A percentile compares a stretch with the other conserved stretches of the same genome.
These are phyloP conservation scores for Podilymbus podiceps DNA, from an alignment of 2,113 vertebrate genomes.

Conservation along the genomic window DNA sequence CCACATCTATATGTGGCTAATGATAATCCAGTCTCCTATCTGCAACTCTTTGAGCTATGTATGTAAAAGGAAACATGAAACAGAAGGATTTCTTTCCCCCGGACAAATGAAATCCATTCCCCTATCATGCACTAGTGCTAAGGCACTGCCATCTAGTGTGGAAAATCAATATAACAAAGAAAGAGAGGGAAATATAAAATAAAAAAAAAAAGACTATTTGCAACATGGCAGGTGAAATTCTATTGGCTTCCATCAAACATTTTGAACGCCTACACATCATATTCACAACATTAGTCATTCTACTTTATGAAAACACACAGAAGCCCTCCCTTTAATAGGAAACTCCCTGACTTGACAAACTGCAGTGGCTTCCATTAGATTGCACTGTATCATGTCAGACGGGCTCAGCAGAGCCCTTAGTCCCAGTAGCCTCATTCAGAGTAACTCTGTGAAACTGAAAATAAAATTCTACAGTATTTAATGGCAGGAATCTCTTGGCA, in stretches of 20 bases:
- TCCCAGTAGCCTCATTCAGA: not conserved
- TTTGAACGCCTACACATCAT: not conserved
- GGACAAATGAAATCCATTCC: constrained; percentile 36
- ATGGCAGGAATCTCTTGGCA: not conserved
- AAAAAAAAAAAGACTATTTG: not conserved
- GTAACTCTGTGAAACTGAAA: not conserved
- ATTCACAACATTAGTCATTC: not conserved
- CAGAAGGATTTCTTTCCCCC: not conserved
- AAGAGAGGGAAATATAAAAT: not conserved
- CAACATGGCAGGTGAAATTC: not conserved
- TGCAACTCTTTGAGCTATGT: not conserved
- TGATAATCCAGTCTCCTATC: not conserved
- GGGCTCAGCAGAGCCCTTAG: not conserved
- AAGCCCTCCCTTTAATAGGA: not conserved
- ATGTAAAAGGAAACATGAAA: constrained; percentile 4
- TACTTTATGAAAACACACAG: not conserved
- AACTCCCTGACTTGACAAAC: not conserved
- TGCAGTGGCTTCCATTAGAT: not conserved
- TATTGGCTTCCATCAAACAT: not conserved
- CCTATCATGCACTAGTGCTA: constrained; percentile 30
- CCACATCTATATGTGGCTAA: not conserved
- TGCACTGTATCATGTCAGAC: not conserved
- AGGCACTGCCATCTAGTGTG: constrained; percentile 65
- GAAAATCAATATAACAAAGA: constrained; percentile 43
- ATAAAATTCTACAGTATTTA: not conserved